These are phyloP conservation scores for Gisinianus flammeolus DNA, from an alignment of 2,888 invertebrate genomes.

Conservation along the genomic window DNA sequence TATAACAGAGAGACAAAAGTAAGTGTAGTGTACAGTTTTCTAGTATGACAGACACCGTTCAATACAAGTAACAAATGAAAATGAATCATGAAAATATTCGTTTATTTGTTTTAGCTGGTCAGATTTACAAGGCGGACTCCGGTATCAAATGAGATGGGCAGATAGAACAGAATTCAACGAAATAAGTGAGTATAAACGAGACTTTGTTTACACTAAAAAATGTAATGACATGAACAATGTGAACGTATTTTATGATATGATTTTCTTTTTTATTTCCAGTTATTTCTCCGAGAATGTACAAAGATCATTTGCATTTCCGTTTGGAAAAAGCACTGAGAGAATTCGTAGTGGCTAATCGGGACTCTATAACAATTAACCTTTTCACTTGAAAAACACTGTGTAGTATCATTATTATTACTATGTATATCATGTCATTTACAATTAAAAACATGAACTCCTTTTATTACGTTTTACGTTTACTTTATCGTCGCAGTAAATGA, in stretches of 20 bases:
- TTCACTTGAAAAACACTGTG: no score
- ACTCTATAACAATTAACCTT: no score
- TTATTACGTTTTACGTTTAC: no score
- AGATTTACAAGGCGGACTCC: conserved; percentile 44
- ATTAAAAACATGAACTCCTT: no score
- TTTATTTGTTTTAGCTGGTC: conserved; percentile 39
- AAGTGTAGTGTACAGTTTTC: no score
- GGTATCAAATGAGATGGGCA: conserved; percentile 67
- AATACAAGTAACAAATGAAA: background rate
- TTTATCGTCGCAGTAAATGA: no score
- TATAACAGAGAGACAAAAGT: conserved; percentile 73
- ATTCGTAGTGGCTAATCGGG: conserved; percentile 38
- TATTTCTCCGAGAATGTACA: conserved; percentile 82
- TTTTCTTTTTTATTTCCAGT: conserved; percentile 8
- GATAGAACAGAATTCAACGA: conserved; percentile 80
- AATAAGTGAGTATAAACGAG: conserved; percentile 66
- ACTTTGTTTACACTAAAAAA: no score
- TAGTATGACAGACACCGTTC: background rate
- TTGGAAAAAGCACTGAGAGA: conserved; percentile 70
- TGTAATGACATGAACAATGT: no score
- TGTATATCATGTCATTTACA: no score
- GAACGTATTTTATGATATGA: no score
- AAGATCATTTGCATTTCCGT: conserved; percentile 84
- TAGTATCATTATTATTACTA: no score
- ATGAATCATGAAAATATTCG: background rate